Evolutionary conservation across 1,140 invertebrate species (phyloP).

Genomic region (Plodia interpunctella): DNA sequence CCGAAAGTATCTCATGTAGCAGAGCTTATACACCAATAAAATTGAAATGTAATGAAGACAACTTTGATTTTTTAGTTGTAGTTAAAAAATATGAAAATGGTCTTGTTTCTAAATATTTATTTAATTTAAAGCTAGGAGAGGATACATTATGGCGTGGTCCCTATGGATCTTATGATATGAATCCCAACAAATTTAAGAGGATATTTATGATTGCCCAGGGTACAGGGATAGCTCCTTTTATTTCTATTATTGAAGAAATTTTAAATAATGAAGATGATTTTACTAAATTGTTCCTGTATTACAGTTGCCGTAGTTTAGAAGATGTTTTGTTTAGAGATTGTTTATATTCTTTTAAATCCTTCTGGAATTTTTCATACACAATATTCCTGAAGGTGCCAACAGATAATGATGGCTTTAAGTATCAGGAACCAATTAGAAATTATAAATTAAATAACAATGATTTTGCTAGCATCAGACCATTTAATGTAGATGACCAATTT

Average conservation of each 20-base stretch:
- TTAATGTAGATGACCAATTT: conserved; percentile 38
- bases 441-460: conserved; percentile 34
- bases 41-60: conserved; percentile 30
- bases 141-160: conserved; percentile 81
- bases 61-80: conserved; percentile 78
- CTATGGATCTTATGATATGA: conserved; percentile 78
- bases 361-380: conserved; percentile 83
- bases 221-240: conserved; percentile 83
- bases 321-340: conserved; percentile 79
- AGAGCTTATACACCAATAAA: conserved; percentile 83
- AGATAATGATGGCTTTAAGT: conserved; percentile 33
- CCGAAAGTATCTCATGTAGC: conserved; percentile 38
- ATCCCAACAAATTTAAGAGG: conserved; percentile 66
- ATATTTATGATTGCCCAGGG: conserved; percentile 83
- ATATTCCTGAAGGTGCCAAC: conserved; percentile 74
- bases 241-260: conserved; percentile 78
- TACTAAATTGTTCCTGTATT: conserved; percentile 78
- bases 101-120: conserved; percentile 79
- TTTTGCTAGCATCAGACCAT: conserved; percentile 31
- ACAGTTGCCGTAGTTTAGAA: conserved; percentile 74
- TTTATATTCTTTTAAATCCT: conserved; percentile 74
- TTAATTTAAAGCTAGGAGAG: conserved; percentile 72
- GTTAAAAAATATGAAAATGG: conserved; percentile 81
- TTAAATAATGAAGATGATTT: conserved; percentile 81
- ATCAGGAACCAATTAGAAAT: conserved; percentile 53